Evolutionary conservation across 2,113 vertebrate genomes (phyloP).

Genomic region (Microcebus tavaratra): DNA sequence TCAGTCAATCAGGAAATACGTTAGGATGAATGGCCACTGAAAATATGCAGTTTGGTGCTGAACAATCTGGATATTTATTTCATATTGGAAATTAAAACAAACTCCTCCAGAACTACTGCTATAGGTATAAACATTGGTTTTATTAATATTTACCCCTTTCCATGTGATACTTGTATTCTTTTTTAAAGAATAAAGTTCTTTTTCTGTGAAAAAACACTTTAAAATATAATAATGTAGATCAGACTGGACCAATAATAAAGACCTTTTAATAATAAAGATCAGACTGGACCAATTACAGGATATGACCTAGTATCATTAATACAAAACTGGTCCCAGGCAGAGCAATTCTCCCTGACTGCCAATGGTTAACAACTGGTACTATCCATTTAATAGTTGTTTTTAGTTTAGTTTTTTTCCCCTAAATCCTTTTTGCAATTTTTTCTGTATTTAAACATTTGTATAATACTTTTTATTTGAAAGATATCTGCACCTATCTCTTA

Average conservation of each 20-base stretch:
- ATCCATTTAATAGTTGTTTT: neutral
- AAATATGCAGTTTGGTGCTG: neutral
- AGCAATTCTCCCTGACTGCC: neutral
- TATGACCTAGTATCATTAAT: neutral
- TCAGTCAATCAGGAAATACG: neutral
- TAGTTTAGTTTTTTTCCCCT: neutral
- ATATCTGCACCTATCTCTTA: neutral
- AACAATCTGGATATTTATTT: neutral
- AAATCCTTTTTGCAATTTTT: neutral
- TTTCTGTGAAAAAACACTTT: too few species aligned
- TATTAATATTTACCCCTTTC: neutral
- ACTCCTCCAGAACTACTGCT: neutral
- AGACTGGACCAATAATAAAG: neutral
- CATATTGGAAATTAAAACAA: neutral
- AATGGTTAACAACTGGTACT: neutral
- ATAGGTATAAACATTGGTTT: neutral
- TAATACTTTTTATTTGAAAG: slow-evolving; percentile 11
- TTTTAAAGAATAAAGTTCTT: neutral
- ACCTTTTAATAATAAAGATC: neutral
- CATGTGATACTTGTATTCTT: neutral
- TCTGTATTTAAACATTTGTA: neutral
- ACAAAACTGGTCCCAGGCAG: neutral
- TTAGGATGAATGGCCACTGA: neutral
- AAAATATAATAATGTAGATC: too few species aligned
- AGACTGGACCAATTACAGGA: neutral